Percentiles rank a stretch among this genome's conserved stretches.
Conservation (phyloP, 1,140 invertebrate species). For the Lasioglossum albipes region DNA sequence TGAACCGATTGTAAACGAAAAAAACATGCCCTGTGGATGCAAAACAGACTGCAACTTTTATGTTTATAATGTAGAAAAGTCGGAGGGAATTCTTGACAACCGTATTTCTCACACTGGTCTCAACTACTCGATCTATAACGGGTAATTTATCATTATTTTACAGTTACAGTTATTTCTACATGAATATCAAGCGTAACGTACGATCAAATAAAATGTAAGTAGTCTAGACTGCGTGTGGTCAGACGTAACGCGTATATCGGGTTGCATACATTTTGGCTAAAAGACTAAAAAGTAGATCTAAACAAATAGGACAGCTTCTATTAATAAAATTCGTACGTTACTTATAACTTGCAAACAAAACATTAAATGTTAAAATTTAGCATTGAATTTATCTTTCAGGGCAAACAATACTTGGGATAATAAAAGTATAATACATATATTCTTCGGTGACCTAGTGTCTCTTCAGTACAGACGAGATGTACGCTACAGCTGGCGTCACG, state of each 20-base stretch:
- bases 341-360: too few relatives aligned
- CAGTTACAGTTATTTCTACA: too few relatives aligned
- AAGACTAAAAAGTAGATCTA: too few relatives aligned
- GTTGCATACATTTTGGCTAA: too few relatives aligned
- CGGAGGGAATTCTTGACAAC: conserved; percentile 54
- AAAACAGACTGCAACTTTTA: conserved; percentile 66
- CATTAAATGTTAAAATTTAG: not conserved
- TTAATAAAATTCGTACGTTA: not conserved
- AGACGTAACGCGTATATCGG: too few relatives aligned
- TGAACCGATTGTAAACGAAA: not conserved
- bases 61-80: conserved; percentile 64
- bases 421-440: conserved; percentile 69
- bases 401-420: conserved; percentile 29
- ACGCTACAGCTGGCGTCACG: conserved; percentile 68
- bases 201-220: too few relatives aligned
- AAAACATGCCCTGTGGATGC: conserved; percentile 64
- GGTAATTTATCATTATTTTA: conserved; percentile 24
- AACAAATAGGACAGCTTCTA: not conserved
- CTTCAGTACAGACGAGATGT: conserved; percentile 65
- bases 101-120: conserved; percentile 36
- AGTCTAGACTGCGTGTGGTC: too few relatives aligned
- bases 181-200: too few relatives aligned
- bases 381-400: conserved; percentile 38
- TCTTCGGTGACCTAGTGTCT: conserved; percentile 69
- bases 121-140: conserved; percentile 15